Evolutionary conservation across 1,140 invertebrate species (phyloP).

Genomic region (Melipona quadrifasciata): DNA sequence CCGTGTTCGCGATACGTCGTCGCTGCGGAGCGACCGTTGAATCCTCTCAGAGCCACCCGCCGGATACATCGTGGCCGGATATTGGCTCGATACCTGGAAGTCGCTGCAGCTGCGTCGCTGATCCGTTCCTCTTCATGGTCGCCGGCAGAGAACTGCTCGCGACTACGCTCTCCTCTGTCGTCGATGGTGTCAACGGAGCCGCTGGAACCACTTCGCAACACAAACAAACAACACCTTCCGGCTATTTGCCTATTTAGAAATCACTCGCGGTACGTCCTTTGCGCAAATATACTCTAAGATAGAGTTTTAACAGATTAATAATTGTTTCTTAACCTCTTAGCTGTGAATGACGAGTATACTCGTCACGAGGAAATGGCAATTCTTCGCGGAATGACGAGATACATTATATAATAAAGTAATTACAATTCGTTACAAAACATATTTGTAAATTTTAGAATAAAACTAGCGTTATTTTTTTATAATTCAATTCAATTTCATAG

Average conservation of each 20-base stretch:
- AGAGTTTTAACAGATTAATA: not conserved
- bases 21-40: slow-evolving; percentile 44
- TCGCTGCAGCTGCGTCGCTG: slow-evolving; percentile 81
- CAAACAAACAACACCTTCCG: not conserved
- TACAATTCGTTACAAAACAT: too few species aligned
- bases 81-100: slow-evolving; percentile 85
- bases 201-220: slow-evolving; percentile 64
- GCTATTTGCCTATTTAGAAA: not conserved
- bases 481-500: too few species aligned
- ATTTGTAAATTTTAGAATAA: too few species aligned
- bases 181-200: slow-evolving; percentile 80
- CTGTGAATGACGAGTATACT: too few species aligned
- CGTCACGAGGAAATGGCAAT: too few species aligned
- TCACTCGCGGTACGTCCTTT: not conserved
- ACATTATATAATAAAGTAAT: too few species aligned
- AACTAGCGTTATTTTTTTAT: too few species aligned
- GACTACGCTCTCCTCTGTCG: slow-evolving; percentile 82
- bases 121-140: slow-evolving; percentile 79
- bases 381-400: too few species aligned
- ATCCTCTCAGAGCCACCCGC: slow-evolving; percentile 84
- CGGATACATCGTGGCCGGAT: slow-evolving; percentile 84
- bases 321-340: not conserved
- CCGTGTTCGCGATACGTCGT: slow-evolving; percentile 38
- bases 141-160: slow-evolving; percentile 71
- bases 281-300: not conserved